These are phyloP conservation scores for Laticauda laticaudata DNA, from an alignment of 2,113 vertebrate species.

Conservation along the genomic window DNA sequence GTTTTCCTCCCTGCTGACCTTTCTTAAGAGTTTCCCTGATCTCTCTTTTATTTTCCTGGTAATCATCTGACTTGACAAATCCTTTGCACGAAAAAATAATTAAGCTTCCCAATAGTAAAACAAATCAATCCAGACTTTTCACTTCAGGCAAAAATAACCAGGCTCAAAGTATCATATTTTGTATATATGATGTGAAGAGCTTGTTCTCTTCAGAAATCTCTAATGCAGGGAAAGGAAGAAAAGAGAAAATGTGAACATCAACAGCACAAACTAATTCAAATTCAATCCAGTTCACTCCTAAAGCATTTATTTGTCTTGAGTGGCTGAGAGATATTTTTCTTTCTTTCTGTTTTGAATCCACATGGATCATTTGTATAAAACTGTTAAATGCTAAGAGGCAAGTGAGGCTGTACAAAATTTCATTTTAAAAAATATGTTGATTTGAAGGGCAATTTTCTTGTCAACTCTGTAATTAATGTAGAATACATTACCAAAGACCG, in stretches of 20 bases:
- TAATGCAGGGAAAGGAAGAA: background rate
- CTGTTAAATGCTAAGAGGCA: background rate
- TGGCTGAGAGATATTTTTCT: background rate
- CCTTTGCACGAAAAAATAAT: background rate
- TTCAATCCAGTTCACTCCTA: background rate
- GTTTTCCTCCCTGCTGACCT: background rate
- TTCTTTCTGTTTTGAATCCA: background rate
- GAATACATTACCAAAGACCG: conserved; percentile 60
- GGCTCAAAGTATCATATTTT: background rate
- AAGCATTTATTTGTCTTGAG: background rate
- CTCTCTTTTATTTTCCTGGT: background rate
- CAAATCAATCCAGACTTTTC: background rate
- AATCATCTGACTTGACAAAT: background rate
- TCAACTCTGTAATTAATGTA: conserved; percentile 76
- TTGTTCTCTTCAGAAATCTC: background rate
- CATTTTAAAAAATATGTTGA: conserved; percentile 47
- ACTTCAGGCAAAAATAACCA: background rate
- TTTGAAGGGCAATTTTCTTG: conserved; percentile 77
- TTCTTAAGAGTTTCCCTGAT: background rate
- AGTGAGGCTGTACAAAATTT: background rate
- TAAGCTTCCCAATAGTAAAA: background rate
- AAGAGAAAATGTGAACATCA: background rate
- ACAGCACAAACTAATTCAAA: background rate
- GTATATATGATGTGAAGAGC: background rate
- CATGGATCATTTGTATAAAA: background rate